Conservation (phyloP, 2,113 vertebrate genomes). For the Gambusia affinis region DNA sequence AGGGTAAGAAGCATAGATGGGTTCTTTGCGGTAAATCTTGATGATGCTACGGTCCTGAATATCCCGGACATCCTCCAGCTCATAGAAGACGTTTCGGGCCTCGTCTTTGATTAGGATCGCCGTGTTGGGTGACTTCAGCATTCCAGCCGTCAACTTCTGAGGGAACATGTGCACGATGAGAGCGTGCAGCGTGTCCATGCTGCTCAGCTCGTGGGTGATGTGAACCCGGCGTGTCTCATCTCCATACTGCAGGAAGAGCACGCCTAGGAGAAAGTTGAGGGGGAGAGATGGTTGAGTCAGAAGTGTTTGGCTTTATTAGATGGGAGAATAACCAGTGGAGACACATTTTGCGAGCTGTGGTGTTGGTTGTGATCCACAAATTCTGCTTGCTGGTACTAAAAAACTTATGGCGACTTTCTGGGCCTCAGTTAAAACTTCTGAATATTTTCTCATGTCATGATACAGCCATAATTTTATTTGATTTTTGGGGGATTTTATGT, state of each 20-base stretch:
- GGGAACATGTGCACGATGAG: constrained; percentile 99
- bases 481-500: neutral
- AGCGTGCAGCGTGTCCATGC: constrained; percentile 96
- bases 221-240: constrained; percentile 96
- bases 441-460: neutral
- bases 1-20: constrained; percentile 93
- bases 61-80: constrained; percentile 96
- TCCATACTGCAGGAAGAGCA: constrained; percentile 97
- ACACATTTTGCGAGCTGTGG: neutral
- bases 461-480: neutral
- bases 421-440: neutral
- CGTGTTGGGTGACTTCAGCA: constrained; percentile 97
- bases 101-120: constrained; percentile 99
- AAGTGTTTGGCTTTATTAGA: neutral
- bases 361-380: constrained; percentile 17
- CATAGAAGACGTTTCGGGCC: constrained; percentile 96
- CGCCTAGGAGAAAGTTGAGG: constrained; percentile 77
- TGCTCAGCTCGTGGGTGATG: constrained; percentile 98
- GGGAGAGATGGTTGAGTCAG: constrained; percentile 7
- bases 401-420: neutral
- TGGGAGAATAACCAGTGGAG: neutral
- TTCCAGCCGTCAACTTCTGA: constrained; percentile 97
- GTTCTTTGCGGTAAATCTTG: constrained; percentile 98
- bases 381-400: neutral
- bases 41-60: constrained; percentile 99